Evolutionary conservation across 2,113 vertebrate genomes (phyloP), one percentile per base, ranked within the genome.

Genomic region (Silurus asotus): DNA sequence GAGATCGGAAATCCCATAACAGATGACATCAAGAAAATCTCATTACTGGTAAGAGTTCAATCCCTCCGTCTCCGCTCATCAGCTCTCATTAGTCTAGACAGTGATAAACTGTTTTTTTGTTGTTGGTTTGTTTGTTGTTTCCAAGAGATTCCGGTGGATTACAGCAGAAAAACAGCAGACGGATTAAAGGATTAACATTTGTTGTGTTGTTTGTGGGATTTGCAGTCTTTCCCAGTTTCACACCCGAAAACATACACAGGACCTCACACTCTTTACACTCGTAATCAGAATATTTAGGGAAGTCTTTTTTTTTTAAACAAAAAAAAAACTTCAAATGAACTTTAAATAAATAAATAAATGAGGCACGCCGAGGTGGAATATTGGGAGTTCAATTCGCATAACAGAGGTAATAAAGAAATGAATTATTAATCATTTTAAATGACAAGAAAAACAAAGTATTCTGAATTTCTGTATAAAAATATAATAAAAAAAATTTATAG

Each of bases 1-100:
- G 93, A 91, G 93, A 92, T 95, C 92, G 92, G 92, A 93, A 94
- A 92, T 90, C 93, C 93, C 88, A 93, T 96, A 90, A 95, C 95
- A 85, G 93, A 96, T 94, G 95, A 95, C 94, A 94, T 94, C 92
- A 88, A 86, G 17, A 92, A 90, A 90, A 93, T 95, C 87, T 92
- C 91, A 84, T 14, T 92, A 90, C 90, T 96, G 95, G 95, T 96
- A 93, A 94, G 94, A n/a, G 28, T 20, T 20, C 14, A 51, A 64
- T 37, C 37, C 59, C 8, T 48, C 69, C 62, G 59, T 49, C 48
- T 53, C 72, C 25, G 10, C 14, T 37, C 4, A 58, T 82, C 28
- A 49, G 45, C 9, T 74, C 49, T 6, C 1, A 49, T 49, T 3
- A 49, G 70, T 11, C 23, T 19, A 17, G 15, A 7, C 0, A 51